Base-by-base conservation (phyloP, 37 sponge, comb jelly and placozoan species). In the Aphrocallistes beatrix region DNA sequence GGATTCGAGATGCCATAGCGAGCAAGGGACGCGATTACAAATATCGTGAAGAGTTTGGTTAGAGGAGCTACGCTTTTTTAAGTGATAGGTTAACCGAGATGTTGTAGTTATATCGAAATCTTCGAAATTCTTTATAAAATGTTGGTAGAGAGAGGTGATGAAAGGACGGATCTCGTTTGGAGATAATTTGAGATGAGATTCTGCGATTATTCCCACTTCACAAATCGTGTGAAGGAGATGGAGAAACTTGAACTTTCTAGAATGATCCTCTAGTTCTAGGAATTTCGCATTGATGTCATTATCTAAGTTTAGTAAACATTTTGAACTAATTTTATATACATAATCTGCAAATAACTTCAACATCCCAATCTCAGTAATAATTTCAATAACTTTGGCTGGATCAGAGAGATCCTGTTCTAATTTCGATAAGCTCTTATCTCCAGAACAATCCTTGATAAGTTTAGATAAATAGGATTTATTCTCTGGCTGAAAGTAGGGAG, bases 31-130 rank as follows among this genome's bases (percentile, higher is more conserved):
- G 3, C 75, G 75, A 3, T 19, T 25, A 13, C 75, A 60, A 60
- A 60, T 60, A 13, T 60, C 75, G 8, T 60, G 25, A 19, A 60
- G 34, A 32, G 75, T 60, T 60, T 60, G 75, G n/a, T 3, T 60
- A 13, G 75, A 60, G n/a, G 75, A 3, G n/a, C 75, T 60, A 19
- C 75, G 8, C 34, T 60, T 19, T 13, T 60, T 60, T 30, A 60
- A 60, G 75, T 60, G 75, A 60, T 60, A 60, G 75, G 75, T 60
- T 60, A 60, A 60, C 75, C 75, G 25, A 60, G 75, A 60, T 60
- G 75, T 60, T 32, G 75, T 28, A 13, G 28, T 60, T 8, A 60
- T 60, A 13, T 60, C 75, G 21, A 60, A 60, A 13, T 60, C 75
- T 25, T 13, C 21, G 34, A 60, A 19, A 6, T 60, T 60, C 28